Evolutionary conservation across 2,113 vertebrate species (phyloP), one percentile per base, ranked within the genome.

Genomic region (Oryzias javanicus): DNA sequence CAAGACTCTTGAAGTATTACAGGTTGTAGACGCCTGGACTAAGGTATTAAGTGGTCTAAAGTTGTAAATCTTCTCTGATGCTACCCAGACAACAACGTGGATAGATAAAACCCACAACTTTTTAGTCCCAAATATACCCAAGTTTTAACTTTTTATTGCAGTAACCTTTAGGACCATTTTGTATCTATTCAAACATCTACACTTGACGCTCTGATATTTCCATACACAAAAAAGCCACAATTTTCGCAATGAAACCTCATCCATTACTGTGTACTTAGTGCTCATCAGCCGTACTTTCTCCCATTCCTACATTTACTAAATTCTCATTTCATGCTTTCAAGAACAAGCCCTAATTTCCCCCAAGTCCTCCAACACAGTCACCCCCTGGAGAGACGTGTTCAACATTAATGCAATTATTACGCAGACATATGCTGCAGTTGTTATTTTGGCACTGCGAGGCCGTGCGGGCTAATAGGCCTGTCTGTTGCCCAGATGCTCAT

Each of bases 391-490:
- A 89, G 86, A 71, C 82, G 70, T 89, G 89, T 88, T 82, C 83
- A 84, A 87, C 87, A 90, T 90, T 85, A 89, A 90, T 89, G 86
- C 87, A 89, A 88, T 90, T 90, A 90, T 88, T 89, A 88, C 82
- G 46, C 80, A 76, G 82, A 70, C 89, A 90, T 90, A 90, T 90
- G 87, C 79, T 85, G 80, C 79, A 79, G 84, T 86, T 90, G 87
- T 90, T 88, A 78, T 86, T 86, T 84, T 88, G 86, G 81, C 89
- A 86, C 76, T 70, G 71, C 54, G 7, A 83, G 74, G 80, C 78
- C 86, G 75, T 81, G 74, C 80, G 81, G 87, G 84, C 89, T 90
- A 88, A 89, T 81, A 79, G 78, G 81, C 81, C 80, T 89, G 89
- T 87, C 86, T 89, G 84, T 77, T 82, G 75, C 78, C 86, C 87